Conservation (phyloP, 2,888 invertebrate genomes). For the Ornithoptera priamus region DNA sequence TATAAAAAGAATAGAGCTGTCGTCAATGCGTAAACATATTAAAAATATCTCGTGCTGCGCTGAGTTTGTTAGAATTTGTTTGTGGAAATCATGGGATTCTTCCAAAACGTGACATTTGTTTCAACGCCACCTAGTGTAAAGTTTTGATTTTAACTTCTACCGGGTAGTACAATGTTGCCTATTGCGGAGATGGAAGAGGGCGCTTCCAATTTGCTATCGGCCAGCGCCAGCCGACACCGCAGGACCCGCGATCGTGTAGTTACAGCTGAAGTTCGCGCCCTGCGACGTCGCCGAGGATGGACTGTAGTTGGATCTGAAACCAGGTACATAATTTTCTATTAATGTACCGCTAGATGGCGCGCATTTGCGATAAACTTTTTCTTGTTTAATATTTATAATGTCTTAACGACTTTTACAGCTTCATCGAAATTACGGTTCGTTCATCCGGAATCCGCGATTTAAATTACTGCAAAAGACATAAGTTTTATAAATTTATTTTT, state of each 20-base stretch:
- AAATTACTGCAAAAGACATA: too few relatives aligned
- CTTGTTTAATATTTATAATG: too few relatives aligned
- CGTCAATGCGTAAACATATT: too few relatives aligned
- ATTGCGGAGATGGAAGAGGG: constrained; percentile 70
- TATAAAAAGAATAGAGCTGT: too few relatives aligned
- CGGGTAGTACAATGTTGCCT: constrained; percentile 55
- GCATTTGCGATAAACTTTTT: too few relatives aligned
- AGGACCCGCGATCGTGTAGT: constrained; percentile 68
- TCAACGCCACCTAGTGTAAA: constrained; percentile 37
- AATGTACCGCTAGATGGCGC: constrained; percentile 54
- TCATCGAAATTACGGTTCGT: too few relatives aligned
- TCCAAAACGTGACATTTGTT: constrained; percentile 33
- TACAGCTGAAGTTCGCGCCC: constrained; percentile 71
- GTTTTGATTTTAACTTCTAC: constrained; percentile 21
- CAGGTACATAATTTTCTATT: constrained; percentile 73
- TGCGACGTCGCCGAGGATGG: constrained; percentile 85
- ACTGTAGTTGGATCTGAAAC: constrained; percentile 88
- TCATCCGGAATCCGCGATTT: too few relatives aligned
- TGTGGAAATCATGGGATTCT: not conserved
- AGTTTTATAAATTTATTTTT: too few relatives aligned
- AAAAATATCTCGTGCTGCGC: too few relatives aligned
- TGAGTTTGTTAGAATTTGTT: not conserved
- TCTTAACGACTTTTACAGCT: too few relatives aligned
- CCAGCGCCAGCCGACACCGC: constrained; percentile 58
- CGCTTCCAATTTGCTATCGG: constrained; percentile 54